phyloP scores from a whole-genome alignment of 2,113 vertebrate species.

The Dascyllus trimaculatus region DNA sequence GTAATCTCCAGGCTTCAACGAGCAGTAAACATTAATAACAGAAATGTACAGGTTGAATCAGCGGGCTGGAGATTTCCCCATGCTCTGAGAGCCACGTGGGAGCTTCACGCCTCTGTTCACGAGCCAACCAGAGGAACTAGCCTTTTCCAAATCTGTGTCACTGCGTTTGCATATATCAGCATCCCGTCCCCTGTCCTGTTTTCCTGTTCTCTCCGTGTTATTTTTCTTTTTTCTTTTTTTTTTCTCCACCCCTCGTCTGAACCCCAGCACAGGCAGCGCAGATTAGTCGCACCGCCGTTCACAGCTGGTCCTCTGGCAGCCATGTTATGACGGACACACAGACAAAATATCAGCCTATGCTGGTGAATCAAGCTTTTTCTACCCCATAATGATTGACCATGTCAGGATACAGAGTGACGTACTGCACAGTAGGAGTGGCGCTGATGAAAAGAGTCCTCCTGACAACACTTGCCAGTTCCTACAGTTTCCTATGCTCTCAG shows the following conservation, averaged over 20 bases:
- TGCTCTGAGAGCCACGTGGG: slow-evolving; percentile 91
- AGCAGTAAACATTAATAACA: slow-evolving; percentile 99
- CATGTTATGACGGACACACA: slow-evolving; percentile 62
- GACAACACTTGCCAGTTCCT: slow-evolving; percentile 59
- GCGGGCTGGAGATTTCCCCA: slow-evolving; percentile 89
- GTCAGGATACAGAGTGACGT: slow-evolving; percentile 63
- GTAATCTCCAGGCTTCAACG: slow-evolving; percentile 98
- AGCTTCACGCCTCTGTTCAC: slow-evolving; percentile 91
- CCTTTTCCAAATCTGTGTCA: slow-evolving; percentile 88
- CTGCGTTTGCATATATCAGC: slow-evolving; percentile 97
- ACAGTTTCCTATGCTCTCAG: slow-evolving; percentile 57
- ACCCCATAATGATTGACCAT: slow-evolving; percentile 66
- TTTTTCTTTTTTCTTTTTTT: slow-evolving; percentile 7
- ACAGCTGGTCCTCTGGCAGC: slow-evolving; percentile 75
- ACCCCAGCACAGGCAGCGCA: slow-evolving; percentile 81
- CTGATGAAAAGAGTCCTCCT: slow-evolving; percentile 73
- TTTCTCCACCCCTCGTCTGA: slow-evolving; percentile 66
- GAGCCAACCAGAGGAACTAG: slow-evolving; percentile 89
- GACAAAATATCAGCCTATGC: slow-evolving; percentile 68
- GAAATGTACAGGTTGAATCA: slow-evolving; percentile 98
- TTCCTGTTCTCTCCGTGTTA: slow-evolving; percentile 58
- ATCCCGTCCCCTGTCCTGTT: slow-evolving; percentile 90
- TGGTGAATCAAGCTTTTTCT: slow-evolving; percentile 73
- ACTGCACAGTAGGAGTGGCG: slow-evolving; percentile 55
- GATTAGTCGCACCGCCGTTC: slow-evolving; percentile 65